Base-by-base conservation (phyloP, 2,888 invertebrate species). In the Nephrotoma flavescens region DNA sequence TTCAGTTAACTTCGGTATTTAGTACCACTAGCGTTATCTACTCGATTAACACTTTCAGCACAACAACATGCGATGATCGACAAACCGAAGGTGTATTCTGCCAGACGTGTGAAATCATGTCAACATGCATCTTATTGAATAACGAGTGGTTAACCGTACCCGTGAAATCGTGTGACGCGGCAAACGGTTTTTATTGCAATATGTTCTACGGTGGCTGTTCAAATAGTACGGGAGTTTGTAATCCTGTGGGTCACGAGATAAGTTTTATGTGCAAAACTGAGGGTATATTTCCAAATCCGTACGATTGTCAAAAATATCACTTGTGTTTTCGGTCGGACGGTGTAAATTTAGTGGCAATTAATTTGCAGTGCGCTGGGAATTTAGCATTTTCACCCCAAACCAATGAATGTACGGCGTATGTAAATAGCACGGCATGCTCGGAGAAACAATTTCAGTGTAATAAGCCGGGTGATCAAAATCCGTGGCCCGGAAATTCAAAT, bases 301-400 rank as follows among this genome's bases (percentile, higher is more conserved):
- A 91, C 52, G 91, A 91, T 87, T 91, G 91, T 86, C 91, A 91
- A 88, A 90, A 90, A 86, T 91, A 92, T 87, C 92, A 91, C 86
- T 91, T 91, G 90, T 91, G 91, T 86, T 91, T 91, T 87, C 90
- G 90, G 87, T 15, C 52, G 6, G 90, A 90, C 42, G 90, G 89
- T 44, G 89, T 89, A 11, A 90, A 87, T 12, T 42, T 88, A 41
- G 90, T 92, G 3, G 90, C 91, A 2, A 91, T 90, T 5, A 90
- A 90, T 44, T 90, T 91, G 1, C 90, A 91, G n/a, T 91, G 91
- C 87, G 90, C 89, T 87, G 89, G 89, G 7, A 90, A 90, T 87
- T 90, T 89, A 45, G 91, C 91, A 5, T 91, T 90, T 87, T 90
- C 90, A 88, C 90, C 90, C 0, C 88, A 89, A 47, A 90, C 90